Conservation (phyloP, 2,797 vertebrate species). For the Sciurus carolinensis region DNA sequence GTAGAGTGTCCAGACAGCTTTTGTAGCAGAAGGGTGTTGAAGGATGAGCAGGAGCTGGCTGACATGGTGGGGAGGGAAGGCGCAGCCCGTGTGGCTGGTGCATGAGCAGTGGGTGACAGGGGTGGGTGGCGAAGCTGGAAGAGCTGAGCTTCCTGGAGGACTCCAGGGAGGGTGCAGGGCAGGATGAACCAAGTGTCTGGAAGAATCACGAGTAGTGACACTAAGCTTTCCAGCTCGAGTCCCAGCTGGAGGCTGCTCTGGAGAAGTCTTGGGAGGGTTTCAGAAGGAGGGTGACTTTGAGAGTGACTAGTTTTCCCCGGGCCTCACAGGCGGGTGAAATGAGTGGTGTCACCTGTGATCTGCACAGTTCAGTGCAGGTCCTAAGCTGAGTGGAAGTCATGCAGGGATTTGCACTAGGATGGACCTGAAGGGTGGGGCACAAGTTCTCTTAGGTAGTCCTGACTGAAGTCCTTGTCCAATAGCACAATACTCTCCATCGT, state of each 20-base stretch:
- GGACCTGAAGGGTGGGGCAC: not conserved
- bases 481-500: not conserved
- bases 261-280: not conserved
- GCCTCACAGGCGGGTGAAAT: not conserved
- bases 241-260: not conserved
- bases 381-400: not conserved
- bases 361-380: not conserved
- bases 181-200: not conserved
- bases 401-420: not conserved
- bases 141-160: not conserved
- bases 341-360: not conserved
- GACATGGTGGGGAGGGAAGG: not conserved
- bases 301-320: constrained; percentile 1
- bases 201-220: not conserved
- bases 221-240: not conserved
- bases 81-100: constrained; percentile 1
- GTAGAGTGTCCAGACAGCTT: not conserved
- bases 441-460: not conserved
- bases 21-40: not conserved
- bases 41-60: not conserved
- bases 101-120: not conserved
- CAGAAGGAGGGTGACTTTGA: not conserved
- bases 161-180: not conserved
- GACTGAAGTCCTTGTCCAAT: not conserved
- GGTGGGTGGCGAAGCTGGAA: not conserved